Base-by-base conservation (phyloP, 2,797 vertebrate species). In the Distichodus sexfasciatus region DNA sequence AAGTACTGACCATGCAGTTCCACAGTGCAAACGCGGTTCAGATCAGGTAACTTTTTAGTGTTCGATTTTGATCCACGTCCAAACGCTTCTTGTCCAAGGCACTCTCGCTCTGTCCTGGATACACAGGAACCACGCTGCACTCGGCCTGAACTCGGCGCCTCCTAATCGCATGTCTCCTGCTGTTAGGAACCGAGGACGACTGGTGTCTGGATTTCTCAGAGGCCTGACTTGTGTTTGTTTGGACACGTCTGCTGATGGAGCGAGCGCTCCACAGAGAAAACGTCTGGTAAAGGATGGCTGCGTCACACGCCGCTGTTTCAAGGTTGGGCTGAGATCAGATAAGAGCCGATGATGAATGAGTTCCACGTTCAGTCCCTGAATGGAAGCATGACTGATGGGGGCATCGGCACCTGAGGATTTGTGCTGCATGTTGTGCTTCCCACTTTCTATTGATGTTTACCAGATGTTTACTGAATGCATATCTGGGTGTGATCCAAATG, bases 241-340 rank as follows among this genome's bases (percentile, higher is more conserved):
- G 28, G 31, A 46, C 17, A 11, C 3, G 47, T 47, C 41, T 63
- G 26, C 8, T 15, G 6, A 17, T 6, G 40, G 60, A 40, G 17
- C 9, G 28, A 57, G 12, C 11, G 3, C 51, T 47, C 33, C 33
- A 23, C 11, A 46, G 46, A 57, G 46, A 47, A 44, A 66, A 5
- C 44, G 24, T 2, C 1, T 26, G 44, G 57, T 36, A 47, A 51
- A 60, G 33, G 59, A 53, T 12, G 36, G 12, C 40, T 15, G 46
- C 40, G 9, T 60, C 0, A 8, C 10, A n/a, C 47, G 66, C 33
- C 54, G 48, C 55, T 2, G 4, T 33, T 24, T 59, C 29, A 64
- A 46, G 60, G 60, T 29, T 64, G 50, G 31, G 63, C 59, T 21
- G 38, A 15, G 41, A 71, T 57, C 40, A 21, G 51, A 69, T 33